Evolutionary conservation across 2,113 vertebrate species (phyloP).

Genomic region (Taurulus bubalis): DNA sequence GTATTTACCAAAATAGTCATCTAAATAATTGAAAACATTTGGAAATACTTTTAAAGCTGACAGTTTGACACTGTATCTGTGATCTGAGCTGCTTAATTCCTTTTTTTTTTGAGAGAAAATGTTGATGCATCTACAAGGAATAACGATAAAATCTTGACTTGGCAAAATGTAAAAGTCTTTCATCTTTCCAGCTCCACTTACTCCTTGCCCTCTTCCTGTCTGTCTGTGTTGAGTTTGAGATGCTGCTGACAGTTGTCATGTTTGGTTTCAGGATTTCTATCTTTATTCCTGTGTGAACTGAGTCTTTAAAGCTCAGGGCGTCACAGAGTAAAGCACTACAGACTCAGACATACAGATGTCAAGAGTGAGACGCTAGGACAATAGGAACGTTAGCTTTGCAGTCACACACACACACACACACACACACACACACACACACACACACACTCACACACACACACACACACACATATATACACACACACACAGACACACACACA

Average conservation of each 20-base stretch:
- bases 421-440: too few species aligned
- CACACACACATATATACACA: too few species aligned
- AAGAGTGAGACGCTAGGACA: neutral
- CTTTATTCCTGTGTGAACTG: constrained; percentile 21
- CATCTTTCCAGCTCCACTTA: neutral
- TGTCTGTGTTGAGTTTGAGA: neutral
- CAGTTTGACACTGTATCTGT: neutral
- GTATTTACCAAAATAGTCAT: neutral
- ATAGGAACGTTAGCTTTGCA: neutral
- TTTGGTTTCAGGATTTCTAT: constrained; percentile 19
- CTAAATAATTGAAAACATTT: neutral
- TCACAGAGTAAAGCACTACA: constrained; percentile 26
- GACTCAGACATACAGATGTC: constrained; percentile 9
- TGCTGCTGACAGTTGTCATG: constrained; percentile 10
- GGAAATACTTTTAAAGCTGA: neutral
- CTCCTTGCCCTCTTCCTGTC: neutral
- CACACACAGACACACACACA: too few species aligned
- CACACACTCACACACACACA: too few species aligned
- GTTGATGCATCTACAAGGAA: neutral
- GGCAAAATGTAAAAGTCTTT: neutral
- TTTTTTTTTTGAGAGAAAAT: neutral
- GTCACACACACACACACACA: neutral
- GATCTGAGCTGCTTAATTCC: constrained; percentile 23
- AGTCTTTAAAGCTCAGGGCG: constrained; percentile 5
- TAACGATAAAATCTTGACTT: neutral